A percentile compares a stretch with the other conserved stretches of the same genome.
Evolutionary conservation across 1,140 invertebrate species (phyloP).

Genomic region (Platyura marginata): DNA sequence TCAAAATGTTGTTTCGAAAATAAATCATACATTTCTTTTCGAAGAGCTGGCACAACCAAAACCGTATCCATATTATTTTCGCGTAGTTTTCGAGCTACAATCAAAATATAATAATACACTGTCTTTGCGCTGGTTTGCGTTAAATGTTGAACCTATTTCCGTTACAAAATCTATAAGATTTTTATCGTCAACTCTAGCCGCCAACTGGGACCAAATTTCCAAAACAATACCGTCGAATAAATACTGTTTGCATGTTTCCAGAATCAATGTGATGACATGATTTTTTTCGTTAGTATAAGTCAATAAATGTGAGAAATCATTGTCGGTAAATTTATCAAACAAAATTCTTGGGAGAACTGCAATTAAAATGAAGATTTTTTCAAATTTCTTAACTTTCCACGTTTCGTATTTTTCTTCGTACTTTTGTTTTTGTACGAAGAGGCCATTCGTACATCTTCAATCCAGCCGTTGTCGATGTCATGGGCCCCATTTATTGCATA

Average conservation of each 20-base stretch:
- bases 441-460: constrained; percentile 41
- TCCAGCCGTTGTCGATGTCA: constrained; percentile 70
- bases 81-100: constrained; percentile 14
- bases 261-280: constrained; percentile 36
- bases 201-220: constrained; percentile 75
- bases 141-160: not conserved
- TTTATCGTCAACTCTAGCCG: constrained; percentile 40
- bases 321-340: constrained; percentile 65
- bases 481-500: constrained; percentile 51
- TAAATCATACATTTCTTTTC: constrained; percentile 44
- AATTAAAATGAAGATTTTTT: constrained; percentile 13
- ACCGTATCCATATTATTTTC: constrained; percentile 39
- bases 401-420: not conserved
- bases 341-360: constrained; percentile 65
- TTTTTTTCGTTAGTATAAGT: constrained; percentile 34
- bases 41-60: constrained; percentile 67
- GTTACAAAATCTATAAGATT: constrained; percentile 26
- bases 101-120: too few species aligned
- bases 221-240: constrained; percentile 74
- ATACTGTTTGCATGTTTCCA: constrained; percentile 37
- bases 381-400: constrained; percentile 2
- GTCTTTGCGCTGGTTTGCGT: too few species aligned
- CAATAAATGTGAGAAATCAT: constrained; percentile 45
- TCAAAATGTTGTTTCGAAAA: constrained; percentile 64
- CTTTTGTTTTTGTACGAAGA: constrained; percentile 9